A percentile compares a stretch with the other conserved stretches of the same genome.
These are phyloP conservation scores for Aix galericulata DNA, from an alignment of 2,113 vertebrate species.

Conservation along the genomic window DNA sequence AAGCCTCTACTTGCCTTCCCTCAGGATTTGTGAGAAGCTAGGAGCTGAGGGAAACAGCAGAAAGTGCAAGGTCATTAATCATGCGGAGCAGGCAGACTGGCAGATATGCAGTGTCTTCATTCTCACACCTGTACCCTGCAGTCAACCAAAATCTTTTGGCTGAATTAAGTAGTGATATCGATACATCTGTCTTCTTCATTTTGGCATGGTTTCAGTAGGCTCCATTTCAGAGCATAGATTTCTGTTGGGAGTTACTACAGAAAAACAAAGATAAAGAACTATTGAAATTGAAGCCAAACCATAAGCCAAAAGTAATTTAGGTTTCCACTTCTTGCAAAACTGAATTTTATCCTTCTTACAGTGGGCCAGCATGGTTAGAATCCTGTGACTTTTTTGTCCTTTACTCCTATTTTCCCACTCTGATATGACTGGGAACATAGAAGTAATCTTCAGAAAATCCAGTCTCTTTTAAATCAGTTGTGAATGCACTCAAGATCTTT, in stretches of 20 bases:
- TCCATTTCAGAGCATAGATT: background rate
- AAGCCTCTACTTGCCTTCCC: background rate
- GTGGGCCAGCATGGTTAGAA: background rate
- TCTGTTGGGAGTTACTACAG: background rate
- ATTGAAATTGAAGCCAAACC: background rate
- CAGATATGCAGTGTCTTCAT: background rate
- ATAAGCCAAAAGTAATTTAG: background rate
- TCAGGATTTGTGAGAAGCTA: rapidly evolving
- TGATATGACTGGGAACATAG: background rate
- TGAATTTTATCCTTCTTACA: background rate
- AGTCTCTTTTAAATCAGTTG: background rate
- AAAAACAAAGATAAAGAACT: background rate
- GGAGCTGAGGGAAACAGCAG: background rate
- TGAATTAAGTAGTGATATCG: background rate
- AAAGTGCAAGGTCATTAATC: background rate
- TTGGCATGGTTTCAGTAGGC: background rate
- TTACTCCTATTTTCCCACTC: background rate
- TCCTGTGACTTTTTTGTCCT: background rate
- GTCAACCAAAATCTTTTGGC: background rate
- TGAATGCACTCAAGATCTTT: background rate
- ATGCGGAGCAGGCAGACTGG: background rate
- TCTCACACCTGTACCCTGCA: background rate
- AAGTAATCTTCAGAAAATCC: background rate
- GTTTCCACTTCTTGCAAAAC: background rate
- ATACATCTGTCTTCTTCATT: background rate